Evolutionary conservation across 2,888 invertebrate species (phyloP).

Genomic region (Agrochola macilenta): DNA sequence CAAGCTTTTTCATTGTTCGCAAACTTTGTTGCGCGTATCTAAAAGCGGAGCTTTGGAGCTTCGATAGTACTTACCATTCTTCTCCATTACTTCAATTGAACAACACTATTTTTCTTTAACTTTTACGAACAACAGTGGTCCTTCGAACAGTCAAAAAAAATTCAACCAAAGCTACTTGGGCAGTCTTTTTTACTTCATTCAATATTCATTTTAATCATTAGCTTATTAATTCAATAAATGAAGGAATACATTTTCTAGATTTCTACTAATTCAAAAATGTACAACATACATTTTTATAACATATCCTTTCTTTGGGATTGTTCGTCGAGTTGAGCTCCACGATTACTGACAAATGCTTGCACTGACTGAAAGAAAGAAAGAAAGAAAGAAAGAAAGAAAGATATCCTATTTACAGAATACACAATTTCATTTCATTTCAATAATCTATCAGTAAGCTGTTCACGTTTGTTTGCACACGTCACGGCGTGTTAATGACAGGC

Average conservation of each 20-base stretch:
- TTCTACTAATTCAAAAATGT: conserved; percentile 4
- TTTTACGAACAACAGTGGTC: not conserved
- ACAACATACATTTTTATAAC: too few relatives aligned
- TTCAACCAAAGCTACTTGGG: not conserved
- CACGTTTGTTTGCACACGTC: conserved; percentile 67
- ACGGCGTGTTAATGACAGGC: conserved; percentile 62
- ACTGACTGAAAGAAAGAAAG: too few relatives aligned
- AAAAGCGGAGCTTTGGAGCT: not conserved
- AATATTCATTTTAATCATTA: too few relatives aligned
- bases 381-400: too few relatives aligned
- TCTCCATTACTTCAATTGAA: not conserved
- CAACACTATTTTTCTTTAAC: not conserved
- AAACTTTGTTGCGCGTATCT: not conserved
- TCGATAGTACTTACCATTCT: not conserved
- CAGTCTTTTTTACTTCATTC: not conserved
- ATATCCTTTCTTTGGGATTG: too few relatives aligned
- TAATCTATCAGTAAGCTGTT: conserved; percentile 64
- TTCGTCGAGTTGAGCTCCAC: too few relatives aligned
- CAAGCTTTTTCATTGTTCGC: not conserved
- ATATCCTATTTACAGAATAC: too few relatives aligned
- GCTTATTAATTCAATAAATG: too few relatives aligned
- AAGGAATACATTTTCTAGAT: not conserved
- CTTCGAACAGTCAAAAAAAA: not conserved
- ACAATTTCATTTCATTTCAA: too few relatives aligned
- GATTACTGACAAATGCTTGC: too few relatives aligned